These are phyloP conservation scores for Jordanella pulchra DNA, from an alignment of 2,797 vertebrate genomes.

Conservation along the genomic window DNA sequence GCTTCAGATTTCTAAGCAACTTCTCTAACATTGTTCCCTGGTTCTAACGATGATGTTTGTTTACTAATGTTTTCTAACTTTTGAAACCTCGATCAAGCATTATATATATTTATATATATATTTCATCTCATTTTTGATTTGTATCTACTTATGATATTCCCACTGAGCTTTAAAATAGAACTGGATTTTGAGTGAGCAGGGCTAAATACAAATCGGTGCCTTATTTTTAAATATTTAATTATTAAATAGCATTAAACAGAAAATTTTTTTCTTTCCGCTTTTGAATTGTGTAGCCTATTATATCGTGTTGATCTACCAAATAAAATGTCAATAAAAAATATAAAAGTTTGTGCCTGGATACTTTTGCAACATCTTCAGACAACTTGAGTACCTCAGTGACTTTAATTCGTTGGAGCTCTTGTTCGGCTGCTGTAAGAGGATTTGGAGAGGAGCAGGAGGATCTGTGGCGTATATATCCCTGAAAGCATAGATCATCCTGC, in stretches of 20 bases:
- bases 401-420: conserved; percentile 93
- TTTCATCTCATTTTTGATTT: too few species aligned
- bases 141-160: too few species aligned
- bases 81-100: not conserved
- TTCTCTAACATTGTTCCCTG: not conserved
- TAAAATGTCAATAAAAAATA: not conserved
- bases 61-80: not conserved
- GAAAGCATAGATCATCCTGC: conserved; percentile 93
- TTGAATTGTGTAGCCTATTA: not conserved
- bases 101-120: too few species aligned
- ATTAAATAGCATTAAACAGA: not conserved
- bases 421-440: conserved; percentile 90
- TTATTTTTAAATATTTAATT: not conserved
- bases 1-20: not conserved
- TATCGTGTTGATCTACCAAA: too few species aligned
- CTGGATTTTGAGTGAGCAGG: not conserved
- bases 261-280: not conserved
- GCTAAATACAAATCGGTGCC: too few species aligned
- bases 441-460: conserved; percentile 87
- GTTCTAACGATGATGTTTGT: not conserved
- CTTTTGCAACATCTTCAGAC: not conserved
- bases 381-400: conserved; percentile 87
- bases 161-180: not conserved
- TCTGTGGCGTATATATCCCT: conserved; percentile 90
- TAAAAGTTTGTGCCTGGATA: not conserved